Conservation (phyloP, 2,113 vertebrate species). For the Chascanopsetta lugubris region DNA sequence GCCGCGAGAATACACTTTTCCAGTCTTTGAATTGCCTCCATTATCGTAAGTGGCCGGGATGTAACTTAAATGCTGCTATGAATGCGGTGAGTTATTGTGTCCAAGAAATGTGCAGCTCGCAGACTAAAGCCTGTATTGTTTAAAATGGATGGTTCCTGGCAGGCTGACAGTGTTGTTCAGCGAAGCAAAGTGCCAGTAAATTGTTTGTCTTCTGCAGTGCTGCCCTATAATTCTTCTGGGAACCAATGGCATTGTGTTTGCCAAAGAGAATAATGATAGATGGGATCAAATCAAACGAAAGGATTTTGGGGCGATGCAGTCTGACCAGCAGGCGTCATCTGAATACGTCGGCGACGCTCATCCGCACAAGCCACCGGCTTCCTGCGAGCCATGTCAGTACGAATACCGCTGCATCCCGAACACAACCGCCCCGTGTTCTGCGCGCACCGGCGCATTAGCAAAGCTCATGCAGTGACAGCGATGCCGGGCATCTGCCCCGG, state of each 20-base stretch:
- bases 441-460: slow-evolving; percentile 11
- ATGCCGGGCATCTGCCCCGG: slow-evolving; percentile 1
- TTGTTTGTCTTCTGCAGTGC: slow-evolving; percentile 87
- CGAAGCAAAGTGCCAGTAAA: slow-evolving; percentile 89
- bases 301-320: slow-evolving; percentile 81
- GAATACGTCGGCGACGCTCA: slow-evolving; percentile 69
- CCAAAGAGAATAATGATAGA: slow-evolving; percentile 88
- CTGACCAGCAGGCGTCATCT: slow-evolving; percentile 75
- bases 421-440: slow-evolving; percentile 13
- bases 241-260: slow-evolving; percentile 84
- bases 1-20: slow-evolving; percentile 34
- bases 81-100: slow-evolving; percentile 70
- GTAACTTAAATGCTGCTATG: slow-evolving; percentile 48
- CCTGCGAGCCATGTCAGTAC: no score
- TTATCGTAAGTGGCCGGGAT: slow-evolving; percentile 67
- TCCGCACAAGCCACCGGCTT: no score
- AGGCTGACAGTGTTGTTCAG: slow-evolving; percentile 84
- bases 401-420: no score
- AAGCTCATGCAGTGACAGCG: slow-evolving; percentile 13
- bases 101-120: slow-evolving; percentile 73
- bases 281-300: slow-evolving; percentile 82
- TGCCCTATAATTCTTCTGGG: slow-evolving; percentile 87
- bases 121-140: slow-evolving; percentile 79
- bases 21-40: slow-evolving; percentile 43
- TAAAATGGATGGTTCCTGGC: slow-evolving; percentile 85